Percentiles rank a stretch among this genome's conserved stretches.
phyloP scores from a whole-genome alignment of 2,113 vertebrate species.

The Carlito syrichta region DNA sequence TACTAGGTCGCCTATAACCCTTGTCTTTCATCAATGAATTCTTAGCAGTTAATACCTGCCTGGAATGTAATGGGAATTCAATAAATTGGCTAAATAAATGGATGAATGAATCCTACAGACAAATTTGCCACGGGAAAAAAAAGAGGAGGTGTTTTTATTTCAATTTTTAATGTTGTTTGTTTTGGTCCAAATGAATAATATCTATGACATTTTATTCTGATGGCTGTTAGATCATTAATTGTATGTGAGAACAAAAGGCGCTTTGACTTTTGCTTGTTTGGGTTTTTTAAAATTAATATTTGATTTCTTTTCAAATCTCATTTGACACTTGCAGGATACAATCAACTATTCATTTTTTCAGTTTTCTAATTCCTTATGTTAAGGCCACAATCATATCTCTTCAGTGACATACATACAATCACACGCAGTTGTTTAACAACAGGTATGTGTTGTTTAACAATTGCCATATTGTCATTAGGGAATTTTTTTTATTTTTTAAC shows the following conservation, averaged over 20 bases:
- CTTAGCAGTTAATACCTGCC: not conserved
- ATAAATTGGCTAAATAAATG: not conserved
- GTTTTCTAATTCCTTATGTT: not conserved
- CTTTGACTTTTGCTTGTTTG: not conserved
- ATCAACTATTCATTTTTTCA: not conserved
- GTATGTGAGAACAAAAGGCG: not conserved
- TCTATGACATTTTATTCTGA: conserved; percentile 31
- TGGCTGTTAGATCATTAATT: conserved; percentile 21
- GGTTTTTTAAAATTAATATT: conserved; percentile 4
- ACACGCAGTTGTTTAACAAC: not conserved
- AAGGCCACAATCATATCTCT: not conserved
- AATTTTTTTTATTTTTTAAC: too few relatives aligned
- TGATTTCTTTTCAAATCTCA: not conserved
- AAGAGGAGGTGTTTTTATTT: not conserved
- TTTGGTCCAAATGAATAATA: conserved; percentile 7
- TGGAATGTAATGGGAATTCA: not conserved
- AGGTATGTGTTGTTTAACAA: not conserved
- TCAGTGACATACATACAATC: not conserved
- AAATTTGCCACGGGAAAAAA: not conserved
- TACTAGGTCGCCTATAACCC: not conserved
- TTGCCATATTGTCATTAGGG: too few relatives aligned
- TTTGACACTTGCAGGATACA: not conserved
- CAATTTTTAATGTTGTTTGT: not conserved
- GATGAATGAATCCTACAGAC: not conserved
- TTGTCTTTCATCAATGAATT: not conserved